Conservation (phyloP, 2,888 invertebrate species). For the Anoplius nigerrimus region DNA sequence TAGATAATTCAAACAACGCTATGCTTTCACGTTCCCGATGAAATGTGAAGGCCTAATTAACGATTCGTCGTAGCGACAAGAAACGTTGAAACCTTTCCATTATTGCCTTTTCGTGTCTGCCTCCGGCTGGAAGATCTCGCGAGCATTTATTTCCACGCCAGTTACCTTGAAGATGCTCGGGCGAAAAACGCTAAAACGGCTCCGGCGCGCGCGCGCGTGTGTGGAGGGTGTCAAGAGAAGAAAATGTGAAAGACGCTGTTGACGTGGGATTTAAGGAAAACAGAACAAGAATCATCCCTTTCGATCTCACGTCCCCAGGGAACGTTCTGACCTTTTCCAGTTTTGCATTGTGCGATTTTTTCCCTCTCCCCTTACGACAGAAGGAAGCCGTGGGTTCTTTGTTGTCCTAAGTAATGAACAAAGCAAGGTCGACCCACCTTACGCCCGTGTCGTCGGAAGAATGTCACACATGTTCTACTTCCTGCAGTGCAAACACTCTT, state of each 20-base stretch:
- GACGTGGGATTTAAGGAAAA: slow-evolving; percentile 19
- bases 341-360: not conserved
- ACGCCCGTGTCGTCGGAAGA: too few relatives aligned
- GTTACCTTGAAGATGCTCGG: not conserved
- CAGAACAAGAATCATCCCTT: not conserved
- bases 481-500: too few relatives aligned
- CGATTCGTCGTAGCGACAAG: not conserved
- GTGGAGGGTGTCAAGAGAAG: not conserved
- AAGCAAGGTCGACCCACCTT: not conserved
- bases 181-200: slow-evolving; percentile 21
- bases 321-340: not conserved
- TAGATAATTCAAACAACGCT: too few relatives aligned
- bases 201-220: not conserved
- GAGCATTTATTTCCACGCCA: slow-evolving; percentile 15
- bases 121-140: not conserved
- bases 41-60: not conserved
- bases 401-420: not conserved
- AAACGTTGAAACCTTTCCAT: not conserved
- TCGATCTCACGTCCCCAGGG: not conserved
- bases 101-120: not conserved
- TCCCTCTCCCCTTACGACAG: too few relatives aligned
- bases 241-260: slow-evolving; percentile 5
- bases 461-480: not conserved
- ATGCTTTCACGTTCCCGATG: too few relatives aligned
- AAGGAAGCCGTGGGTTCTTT: too few relatives aligned